These are phyloP conservation scores for Phylloscopus trochilus DNA, from an alignment of 2,113 vertebrate genomes.

Conservation along the genomic window DNA sequence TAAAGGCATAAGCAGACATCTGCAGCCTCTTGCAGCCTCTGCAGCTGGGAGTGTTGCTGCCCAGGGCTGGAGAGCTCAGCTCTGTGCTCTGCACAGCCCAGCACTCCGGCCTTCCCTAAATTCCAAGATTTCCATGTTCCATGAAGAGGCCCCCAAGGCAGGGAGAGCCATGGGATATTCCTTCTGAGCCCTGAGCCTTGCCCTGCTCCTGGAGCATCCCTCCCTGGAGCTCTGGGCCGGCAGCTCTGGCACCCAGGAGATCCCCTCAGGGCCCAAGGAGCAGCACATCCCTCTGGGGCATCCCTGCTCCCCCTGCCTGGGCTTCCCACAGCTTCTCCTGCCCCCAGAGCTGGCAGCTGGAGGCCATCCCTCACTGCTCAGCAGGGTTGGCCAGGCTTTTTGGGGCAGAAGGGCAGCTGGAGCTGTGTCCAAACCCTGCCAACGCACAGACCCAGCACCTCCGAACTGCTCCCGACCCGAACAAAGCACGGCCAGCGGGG, in stretches of 20 bases:
- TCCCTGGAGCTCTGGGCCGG: not conserved
- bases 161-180: accelerated
- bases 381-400: not conserved
- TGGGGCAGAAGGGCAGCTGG: not conserved
- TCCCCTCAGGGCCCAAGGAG: not conserved
- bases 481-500: not conserved
- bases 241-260: not conserved
- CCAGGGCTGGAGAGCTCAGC: not conserved
- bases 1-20: accelerated
- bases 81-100: not conserved
- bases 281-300: not conserved
- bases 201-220: not conserved
- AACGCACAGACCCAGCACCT: not conserved
- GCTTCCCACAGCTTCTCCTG: not conserved
- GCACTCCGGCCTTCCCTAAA: accelerated
- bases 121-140: accelerated
- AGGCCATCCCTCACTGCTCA: not conserved
- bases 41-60: not conserved
- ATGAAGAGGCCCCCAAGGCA: not conserved
- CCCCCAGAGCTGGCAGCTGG: not conserved
- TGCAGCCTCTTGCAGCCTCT: not conserved
- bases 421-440: not conserved
- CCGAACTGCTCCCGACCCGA: not conserved
- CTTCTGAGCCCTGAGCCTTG: not conserved
- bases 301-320: not conserved